Conservation (phyloP, 2,888 invertebrate species). For the Clivina fossor region DNA sequence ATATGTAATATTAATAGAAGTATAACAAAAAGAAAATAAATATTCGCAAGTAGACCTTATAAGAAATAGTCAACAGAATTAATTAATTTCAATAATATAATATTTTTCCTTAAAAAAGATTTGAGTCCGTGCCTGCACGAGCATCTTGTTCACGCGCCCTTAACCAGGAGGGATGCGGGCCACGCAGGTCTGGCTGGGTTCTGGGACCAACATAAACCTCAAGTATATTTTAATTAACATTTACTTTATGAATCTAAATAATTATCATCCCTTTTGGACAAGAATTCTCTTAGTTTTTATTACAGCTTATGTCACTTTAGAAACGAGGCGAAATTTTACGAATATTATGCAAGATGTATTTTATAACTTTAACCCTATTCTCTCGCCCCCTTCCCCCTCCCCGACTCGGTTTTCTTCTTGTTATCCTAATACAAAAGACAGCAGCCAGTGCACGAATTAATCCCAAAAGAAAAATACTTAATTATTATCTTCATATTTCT, state of each 20-base stretch:
- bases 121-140: conserved; percentile 11
- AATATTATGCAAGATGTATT: conserved; percentile 6
- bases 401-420: too few species aligned
- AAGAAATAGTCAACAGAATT: too few species aligned
- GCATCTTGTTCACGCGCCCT: conserved; percentile 30
- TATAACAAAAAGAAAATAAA: too few species aligned
- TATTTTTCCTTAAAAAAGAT: too few species aligned
- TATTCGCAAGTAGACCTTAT: too few species aligned
- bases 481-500: too few species aligned
- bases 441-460: too few species aligned
- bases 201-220: conserved; percentile 30
- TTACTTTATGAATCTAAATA: conserved; percentile 35
- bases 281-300: conserved; percentile 18
- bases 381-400: too few species aligned
- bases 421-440: too few species aligned
- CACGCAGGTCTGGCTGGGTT: conserved; percentile 1
- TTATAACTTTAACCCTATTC: not conserved
- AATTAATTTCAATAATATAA: too few species aligned
- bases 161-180: not conserved
- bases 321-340: not conserved
- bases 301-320: conserved; percentile 26
- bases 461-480: too few species aligned
- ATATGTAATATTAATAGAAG: too few species aligned
- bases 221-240: conserved; percentile 35
- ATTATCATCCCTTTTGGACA: conserved; percentile 29